Conservation (phyloP, 2,888 invertebrate species). For the Sicus ferrugineus region DNA sequence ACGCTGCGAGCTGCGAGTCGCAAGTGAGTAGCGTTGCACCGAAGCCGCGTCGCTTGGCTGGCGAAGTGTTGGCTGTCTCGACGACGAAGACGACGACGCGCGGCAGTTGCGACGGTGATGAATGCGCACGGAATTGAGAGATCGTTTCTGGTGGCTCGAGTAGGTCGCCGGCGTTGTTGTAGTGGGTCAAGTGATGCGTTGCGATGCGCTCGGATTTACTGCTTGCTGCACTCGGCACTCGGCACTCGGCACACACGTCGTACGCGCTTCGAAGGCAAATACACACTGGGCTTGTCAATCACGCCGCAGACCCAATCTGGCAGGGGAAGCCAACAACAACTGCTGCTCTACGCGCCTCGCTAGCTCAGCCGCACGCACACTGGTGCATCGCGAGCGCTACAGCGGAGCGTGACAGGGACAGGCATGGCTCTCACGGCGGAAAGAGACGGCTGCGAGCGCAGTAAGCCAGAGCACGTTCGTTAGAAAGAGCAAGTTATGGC, state of each 20-base stretch:
- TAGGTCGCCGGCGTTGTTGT: constrained; percentile 8
- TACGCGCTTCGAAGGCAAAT: constrained; percentile 66
- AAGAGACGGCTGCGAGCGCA: neutral
- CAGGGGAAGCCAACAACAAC: constrained; percentile 51
- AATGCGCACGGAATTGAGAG: constrained; percentile 38
- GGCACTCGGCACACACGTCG: constrained; percentile 60
- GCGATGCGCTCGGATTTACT: constrained; percentile 41
- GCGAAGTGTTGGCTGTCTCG: constrained; percentile 12
- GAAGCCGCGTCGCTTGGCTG: constrained; percentile 2
- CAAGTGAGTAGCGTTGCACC: constrained; percentile 31
- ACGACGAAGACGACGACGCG: constrained; percentile 32
- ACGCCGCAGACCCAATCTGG: constrained; percentile 59
- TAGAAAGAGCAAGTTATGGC: neutral
- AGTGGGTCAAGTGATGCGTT: constrained; percentile 34
- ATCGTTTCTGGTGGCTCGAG: constrained; percentile 23
- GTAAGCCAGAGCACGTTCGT: neutral
- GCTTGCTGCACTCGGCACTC: constrained; percentile 40
- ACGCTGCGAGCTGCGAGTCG: constrained; percentile 35
- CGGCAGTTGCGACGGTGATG: constrained; percentile 32
- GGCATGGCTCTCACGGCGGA: constrained; percentile 21
- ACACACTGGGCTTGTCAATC: constrained; percentile 66
- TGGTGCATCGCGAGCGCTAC: constrained; percentile 9
- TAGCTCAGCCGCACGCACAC: constrained; percentile 32
- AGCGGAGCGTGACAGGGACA: constrained; percentile 24
- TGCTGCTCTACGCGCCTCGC: constrained; percentile 40